Evolutionary conservation across 2,113 vertebrate species (phyloP).

Genomic region (Lepus timidus): DNA sequence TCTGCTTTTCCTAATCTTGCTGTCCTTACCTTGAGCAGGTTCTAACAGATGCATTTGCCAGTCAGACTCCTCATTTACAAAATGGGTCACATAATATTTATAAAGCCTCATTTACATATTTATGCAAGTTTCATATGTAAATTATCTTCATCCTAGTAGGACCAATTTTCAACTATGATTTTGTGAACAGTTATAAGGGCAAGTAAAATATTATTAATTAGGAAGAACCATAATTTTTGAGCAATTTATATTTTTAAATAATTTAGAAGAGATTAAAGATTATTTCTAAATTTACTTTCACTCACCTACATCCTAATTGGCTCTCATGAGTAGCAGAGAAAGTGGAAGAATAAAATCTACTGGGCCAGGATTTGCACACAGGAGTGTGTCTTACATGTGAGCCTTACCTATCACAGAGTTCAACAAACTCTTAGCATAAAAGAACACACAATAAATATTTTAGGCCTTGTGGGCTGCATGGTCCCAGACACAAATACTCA

Average conservation of each 20-base stretch:
- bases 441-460: background rate
- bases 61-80: background rate
- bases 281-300: slow-evolving; percentile 37
- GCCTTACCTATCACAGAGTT: background rate
- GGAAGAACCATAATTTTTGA: background rate
- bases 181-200: slow-evolving; percentile 20
- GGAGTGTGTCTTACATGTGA: background rate
- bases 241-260: slow-evolving; percentile 32
- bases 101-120: slow-evolving; percentile 28
- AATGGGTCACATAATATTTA: background rate
- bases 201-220: slow-evolving; percentile 42
- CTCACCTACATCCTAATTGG: background rate
- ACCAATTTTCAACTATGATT: slow-evolving; percentile 9
- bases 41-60: background rate
- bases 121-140: background rate
- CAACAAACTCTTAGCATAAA: slow-evolving; percentile 10
- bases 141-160: slow-evolving; percentile 55
- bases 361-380: background rate
- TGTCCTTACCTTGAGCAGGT: background rate
- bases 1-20: background rate
- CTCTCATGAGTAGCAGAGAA: background rate
- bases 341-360: background rate
- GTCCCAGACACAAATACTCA: background rate
- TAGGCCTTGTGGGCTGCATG: background rate
- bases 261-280: slow-evolving; percentile 29